Evolutionary conservation across 1,140 invertebrate species (phyloP).

Genomic region (Druon quercuslanigerum): DNA sequence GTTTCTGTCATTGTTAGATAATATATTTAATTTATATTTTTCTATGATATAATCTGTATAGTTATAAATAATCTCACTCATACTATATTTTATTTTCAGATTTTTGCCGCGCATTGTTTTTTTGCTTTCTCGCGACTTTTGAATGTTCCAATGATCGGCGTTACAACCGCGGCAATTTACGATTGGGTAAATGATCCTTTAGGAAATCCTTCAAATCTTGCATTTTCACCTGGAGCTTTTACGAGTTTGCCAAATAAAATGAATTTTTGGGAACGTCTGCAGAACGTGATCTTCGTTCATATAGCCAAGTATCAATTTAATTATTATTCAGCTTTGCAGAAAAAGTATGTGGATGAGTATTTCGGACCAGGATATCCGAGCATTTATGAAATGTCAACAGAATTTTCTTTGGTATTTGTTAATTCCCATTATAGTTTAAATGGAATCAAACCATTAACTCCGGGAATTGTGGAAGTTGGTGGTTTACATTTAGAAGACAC

Average conservation of each 20-base stretch:
- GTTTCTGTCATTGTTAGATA: too few species aligned
- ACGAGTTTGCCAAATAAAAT: slow-evolving; percentile 76
- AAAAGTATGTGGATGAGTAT: too few species aligned
- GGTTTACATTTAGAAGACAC: too few species aligned
- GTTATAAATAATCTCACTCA: neutral
- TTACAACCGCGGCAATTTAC: slow-evolving; percentile 77
- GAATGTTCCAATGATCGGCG: slow-evolving; percentile 77
- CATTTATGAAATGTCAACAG: too few species aligned
- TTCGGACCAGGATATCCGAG: too few species aligned
- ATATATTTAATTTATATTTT: too few species aligned
- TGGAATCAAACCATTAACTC: too few species aligned
- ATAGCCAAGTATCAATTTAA: too few species aligned
- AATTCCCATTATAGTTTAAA: too few species aligned
- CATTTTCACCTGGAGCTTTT: slow-evolving; percentile 74
- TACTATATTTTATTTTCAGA: slow-evolving; percentile 45
- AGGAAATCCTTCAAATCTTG: slow-evolving; percentile 77
- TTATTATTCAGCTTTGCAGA: too few species aligned
- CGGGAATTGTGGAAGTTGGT: too few species aligned
- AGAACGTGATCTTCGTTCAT: slow-evolving; percentile 16
- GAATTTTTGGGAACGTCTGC: slow-evolving; percentile 78
- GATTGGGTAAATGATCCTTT: slow-evolving; percentile 78
- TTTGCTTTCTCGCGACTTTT: slow-evolving; percentile 77
- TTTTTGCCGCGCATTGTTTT: slow-evolving; percentile 70
- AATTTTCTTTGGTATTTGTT: too few species aligned
- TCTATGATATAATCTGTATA: neutral